Base-by-base conservation (phyloP, 2,888 invertebrate genomes). In the Lutraria lutraria region DNA sequence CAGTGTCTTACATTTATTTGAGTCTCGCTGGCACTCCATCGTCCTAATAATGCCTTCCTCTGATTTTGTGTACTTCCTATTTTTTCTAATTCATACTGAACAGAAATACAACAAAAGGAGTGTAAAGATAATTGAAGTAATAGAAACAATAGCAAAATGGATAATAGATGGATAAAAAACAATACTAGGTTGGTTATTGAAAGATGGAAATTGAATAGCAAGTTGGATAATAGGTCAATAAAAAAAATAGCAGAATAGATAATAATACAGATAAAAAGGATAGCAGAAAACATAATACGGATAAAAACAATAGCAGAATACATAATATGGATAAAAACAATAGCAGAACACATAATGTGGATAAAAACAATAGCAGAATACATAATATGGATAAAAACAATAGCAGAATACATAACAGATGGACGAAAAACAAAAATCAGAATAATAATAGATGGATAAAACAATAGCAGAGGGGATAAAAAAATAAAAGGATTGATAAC, bases 21-120 rank as follows among this genome's bases (percentile, higher is more conserved):
- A 12, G 92, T 82, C 31, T 90, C 90, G 82, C 92, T 92, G 4
- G 82, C 52, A 82, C 92, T 92, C 92, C 92, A 92, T 25, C 92
- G 89, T 79, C 92, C 90, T 60, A 92, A 76, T 82, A 88, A 60
- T 25, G 88, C 87, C 84, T 90, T 87, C 52, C 92, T 87, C n/a
- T 90, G 84, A 25, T 85, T 86, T 68, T 79, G 84, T 6, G 53
- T 72, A 54, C 87, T 89, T 54, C 90, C 88, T 81, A 89, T 60
- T 83, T 87, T 87, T 79, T 84, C 85, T 68, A 90, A 82, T 72
- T 90, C 88, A 83, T 82, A 82, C 90, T 90, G 83, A 83, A 72
- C 53, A 53, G 34, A 85, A 85, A 81, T 72, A 72, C 29, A 72
- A 72, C 31, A 72, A 31, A 15, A 72, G 16, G 31, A 72, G 72